These are phyloP conservation scores for Micromesistius poutassou DNA, from an alignment of 2,797 vertebrate species.

Conservation along the genomic window DNA sequence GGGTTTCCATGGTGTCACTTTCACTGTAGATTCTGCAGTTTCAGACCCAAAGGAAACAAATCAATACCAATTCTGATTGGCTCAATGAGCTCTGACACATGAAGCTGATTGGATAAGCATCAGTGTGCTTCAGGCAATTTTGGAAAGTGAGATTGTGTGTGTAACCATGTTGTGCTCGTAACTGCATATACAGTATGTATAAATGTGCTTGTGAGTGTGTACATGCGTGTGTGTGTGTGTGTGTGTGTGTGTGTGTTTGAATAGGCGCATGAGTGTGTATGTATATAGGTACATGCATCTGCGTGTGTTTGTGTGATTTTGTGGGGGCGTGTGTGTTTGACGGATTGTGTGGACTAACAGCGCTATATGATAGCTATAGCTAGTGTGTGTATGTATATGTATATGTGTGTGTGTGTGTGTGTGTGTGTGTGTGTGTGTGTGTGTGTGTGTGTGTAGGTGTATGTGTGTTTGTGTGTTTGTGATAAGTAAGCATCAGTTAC, in stretches of 20 bases:
- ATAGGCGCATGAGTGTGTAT: neutral
- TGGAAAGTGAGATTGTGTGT: neutral
- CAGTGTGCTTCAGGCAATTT: slow-evolving; percentile 19
- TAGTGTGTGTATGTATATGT: no score
- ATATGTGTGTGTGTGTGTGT: no score
- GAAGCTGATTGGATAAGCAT: slow-evolving; percentile 48
- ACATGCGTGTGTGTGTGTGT: neutral
- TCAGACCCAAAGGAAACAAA: slow-evolving; percentile 23
- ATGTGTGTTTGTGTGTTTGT: neutral
- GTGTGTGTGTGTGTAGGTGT: neutral
- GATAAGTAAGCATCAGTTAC: neutral
- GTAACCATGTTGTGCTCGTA: neutral
- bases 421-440: no score
- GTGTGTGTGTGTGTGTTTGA: neutral
- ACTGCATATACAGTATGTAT: neutral
- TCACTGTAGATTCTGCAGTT: neutral
- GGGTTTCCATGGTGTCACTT: neutral
- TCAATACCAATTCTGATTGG: slow-evolving; percentile 52
- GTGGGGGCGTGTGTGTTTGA: no score
- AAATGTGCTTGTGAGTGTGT: neutral
- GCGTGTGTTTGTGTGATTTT: no score
- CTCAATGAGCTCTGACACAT: slow-evolving; percentile 44
- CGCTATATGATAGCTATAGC: no score
- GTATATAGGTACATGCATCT: no score
- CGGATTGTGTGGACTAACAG: no score